These are phyloP conservation scores for Heliangelus exortis DNA, from an alignment of 2,797 vertebrate species.

Conservation along the genomic window DNA sequence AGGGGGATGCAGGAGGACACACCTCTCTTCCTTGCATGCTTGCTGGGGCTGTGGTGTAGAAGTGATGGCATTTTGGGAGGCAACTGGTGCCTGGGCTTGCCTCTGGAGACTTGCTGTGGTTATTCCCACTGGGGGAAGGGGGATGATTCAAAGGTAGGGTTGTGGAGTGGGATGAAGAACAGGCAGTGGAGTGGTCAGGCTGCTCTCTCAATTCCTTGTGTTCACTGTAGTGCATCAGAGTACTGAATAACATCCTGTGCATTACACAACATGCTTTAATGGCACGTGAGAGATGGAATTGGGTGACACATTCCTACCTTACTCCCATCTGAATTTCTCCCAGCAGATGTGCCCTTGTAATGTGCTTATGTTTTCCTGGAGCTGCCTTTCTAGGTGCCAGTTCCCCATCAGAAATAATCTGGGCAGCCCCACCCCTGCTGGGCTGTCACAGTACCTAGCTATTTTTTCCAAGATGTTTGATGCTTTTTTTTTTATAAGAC, in stretches of 20 bases:
- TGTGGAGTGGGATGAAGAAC: background rate
- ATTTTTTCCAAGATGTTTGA: background rate
- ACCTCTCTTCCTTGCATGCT: rapidly evolving
- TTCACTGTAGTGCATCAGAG: background rate
- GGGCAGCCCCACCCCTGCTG: background rate
- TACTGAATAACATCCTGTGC: background rate
- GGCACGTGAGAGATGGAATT: background rate
- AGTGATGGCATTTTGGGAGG: rapidly evolving
- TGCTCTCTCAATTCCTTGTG: background rate
- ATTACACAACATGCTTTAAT: background rate
- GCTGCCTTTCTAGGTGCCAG: background rate
- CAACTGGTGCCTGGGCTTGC: background rate
- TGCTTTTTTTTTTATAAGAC: background rate
- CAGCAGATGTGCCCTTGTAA: background rate
- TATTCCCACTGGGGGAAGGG: background rate
- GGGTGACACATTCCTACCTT: background rate
- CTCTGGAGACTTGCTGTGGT: background rate
- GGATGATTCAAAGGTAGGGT: background rate
- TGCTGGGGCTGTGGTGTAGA: rapidly evolving
- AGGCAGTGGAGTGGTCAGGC: background rate
- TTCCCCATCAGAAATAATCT: background rate
- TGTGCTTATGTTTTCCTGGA: background rate
- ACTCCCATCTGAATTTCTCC: background rate
- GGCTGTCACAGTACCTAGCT: background rate
- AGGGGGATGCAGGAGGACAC: background rate